phyloP scores from a whole-genome alignment of 2,113 vertebrate species.

The Condylura cristata region DNA sequence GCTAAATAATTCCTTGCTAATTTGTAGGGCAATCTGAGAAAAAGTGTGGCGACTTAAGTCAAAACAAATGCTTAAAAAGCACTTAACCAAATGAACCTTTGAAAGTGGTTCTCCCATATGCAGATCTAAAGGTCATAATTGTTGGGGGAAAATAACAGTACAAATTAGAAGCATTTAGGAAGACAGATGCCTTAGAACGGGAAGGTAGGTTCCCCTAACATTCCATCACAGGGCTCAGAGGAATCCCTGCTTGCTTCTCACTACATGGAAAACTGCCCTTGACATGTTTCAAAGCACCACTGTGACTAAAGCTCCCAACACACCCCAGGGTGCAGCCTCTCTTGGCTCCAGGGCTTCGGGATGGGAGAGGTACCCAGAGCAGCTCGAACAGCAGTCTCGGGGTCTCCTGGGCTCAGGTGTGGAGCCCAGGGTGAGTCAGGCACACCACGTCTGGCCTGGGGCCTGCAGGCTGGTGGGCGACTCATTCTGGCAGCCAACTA shows the following conservation, averaged over 20 bases:
- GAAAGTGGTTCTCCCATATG: conserved; percentile 1
- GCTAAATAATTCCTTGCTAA: not conserved
- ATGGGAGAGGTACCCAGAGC: no score
- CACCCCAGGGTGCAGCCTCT: not conserved
- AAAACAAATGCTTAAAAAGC: conserved; percentile 63
- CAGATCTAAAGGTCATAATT: conserved; percentile 13
- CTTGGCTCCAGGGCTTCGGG: not conserved
- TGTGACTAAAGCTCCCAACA: not conserved
- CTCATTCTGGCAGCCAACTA: not conserved
- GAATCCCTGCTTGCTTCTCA: not conserved
- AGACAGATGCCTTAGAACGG: not conserved
- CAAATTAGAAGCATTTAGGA: not conserved
- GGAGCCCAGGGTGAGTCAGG: no score
- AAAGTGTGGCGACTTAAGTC: not conserved
- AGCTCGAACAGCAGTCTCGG: no score
- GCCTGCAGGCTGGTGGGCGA: no score
- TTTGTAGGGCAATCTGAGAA: conserved; percentile 30
- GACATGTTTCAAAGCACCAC: not conserved
- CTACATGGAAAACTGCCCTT: not conserved
- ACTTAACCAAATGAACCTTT: conserved; percentile 29
- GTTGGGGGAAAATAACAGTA: not conserved
- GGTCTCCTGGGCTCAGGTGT: no score
- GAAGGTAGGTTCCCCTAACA: not conserved
- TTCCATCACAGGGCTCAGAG: not conserved
- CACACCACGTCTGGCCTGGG: not conserved